Conservation (phyloP, 2,797 vertebrate genomes). For the Tadarida brasiliensis region DNA sequence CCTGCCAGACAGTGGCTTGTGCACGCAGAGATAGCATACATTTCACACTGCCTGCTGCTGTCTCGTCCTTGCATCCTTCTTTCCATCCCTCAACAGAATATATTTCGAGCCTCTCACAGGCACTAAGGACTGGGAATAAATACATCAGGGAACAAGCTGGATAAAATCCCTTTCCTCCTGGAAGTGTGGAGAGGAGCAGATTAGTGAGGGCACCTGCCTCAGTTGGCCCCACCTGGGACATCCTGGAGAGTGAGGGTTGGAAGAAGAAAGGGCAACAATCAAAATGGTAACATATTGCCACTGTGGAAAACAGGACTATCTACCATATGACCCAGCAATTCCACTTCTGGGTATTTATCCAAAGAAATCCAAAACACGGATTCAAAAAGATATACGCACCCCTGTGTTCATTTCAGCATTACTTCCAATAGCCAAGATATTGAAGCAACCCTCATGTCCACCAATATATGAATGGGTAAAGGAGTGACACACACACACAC, state of each 20-base stretch:
- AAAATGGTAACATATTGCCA: neutral
- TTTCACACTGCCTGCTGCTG: neutral
- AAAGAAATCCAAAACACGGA: neutral
- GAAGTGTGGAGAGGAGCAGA: neutral
- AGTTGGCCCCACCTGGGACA: neutral
- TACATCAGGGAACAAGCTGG: neutral
- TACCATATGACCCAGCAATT: neutral
- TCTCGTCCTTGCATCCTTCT: neutral
- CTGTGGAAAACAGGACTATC: neutral
- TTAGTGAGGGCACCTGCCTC: neutral
- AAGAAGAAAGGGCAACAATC: neutral
- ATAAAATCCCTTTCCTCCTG: neutral
- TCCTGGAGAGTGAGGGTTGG: neutral
- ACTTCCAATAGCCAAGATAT: neutral
- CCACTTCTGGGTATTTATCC: neutral
- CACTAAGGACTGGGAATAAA: neutral
- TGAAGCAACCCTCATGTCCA: neutral
- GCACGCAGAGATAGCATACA: neutral
- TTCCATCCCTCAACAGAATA: neutral
- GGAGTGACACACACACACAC: neutral
- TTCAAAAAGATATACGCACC: neutral
- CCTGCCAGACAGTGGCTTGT: neutral
- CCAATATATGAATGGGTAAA: neutral
- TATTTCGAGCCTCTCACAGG: neutral
- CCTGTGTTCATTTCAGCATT: neutral